These are phyloP conservation scores for Hipposideros armiger DNA, from an alignment of 2,113 vertebrate genomes.

Conservation along the genomic window DNA sequence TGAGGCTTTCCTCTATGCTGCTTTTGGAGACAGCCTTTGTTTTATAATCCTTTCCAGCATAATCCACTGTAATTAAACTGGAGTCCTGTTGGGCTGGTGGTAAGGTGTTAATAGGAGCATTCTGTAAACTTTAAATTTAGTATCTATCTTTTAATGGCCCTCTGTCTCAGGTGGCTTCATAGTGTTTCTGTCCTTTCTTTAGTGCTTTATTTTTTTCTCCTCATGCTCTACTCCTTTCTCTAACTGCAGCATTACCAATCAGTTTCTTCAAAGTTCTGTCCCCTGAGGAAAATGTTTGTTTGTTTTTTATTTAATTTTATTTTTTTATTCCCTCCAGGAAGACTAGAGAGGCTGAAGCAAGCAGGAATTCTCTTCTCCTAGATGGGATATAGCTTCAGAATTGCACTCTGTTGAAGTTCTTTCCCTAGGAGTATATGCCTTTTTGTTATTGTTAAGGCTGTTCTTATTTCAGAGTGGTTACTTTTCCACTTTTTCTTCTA, in stretches of 20 bases:
- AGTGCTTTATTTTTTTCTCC: not conserved
- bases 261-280: not conserved
- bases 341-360: not conserved
- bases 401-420: not conserved
- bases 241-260: not conserved
- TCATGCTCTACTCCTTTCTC: not conserved
- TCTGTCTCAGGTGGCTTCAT: not conserved
- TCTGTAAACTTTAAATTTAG: not conserved
- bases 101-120: not conserved
- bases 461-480: not conserved
- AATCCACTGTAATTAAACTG: not conserved
- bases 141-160: not conserved
- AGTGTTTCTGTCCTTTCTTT: not conserved
- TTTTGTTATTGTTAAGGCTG: not conserved
- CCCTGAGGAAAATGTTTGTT: not conserved
- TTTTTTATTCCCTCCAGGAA: not conserved
- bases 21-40: not conserved
- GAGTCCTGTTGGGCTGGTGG: not conserved
- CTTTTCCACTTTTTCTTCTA: not conserved
- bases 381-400: not conserved
- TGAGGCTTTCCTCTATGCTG: not conserved
- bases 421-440: not conserved
- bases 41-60: not conserved
- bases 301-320: not conserved
- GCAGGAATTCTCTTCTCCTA: not conserved